Evolutionary conservation across 2,797 vertebrate genomes (phyloP), one percentile per base, ranked within the genome.

Genomic region (Siniperca scherzeri): DNA sequence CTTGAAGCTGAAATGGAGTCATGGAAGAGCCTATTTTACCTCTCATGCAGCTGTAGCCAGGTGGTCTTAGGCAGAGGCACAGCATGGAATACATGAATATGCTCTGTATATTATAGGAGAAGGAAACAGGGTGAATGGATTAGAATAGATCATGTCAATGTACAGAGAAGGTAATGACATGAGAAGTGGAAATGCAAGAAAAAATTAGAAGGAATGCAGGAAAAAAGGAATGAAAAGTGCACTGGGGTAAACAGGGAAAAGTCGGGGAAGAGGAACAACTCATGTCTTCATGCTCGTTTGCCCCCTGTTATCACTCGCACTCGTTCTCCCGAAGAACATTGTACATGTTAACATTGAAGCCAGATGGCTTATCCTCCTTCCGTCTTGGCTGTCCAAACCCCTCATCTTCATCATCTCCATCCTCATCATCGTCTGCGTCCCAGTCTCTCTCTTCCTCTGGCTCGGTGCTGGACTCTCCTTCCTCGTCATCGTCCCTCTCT

Each of bases 351-450:
- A 95, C 88, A 2, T 91, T 93, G 62, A 95, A 89, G 65, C 89
- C 91, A 9, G 92, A 36, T 1, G 91, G 71, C 62, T 82, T 89
- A 12, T 82, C 70, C 0, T 77, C 79, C 67, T 79, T 91, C 76
- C 30, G 85, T 27, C 52, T 82, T 0, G 82, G 86, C 48, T 69
- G 74, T 57, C 83, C 86, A 8, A 92, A 86, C 14, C 93, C 92
- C 14, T 95, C 95, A 14, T 96, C 96, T 81, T 96, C 96, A 57
- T 96, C 96, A 12, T 96, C 95, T 4, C 86, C 95, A 0, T 97
- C 96, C 21, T 97, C 97, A 2, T 96, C 96, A 48, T 97, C 97
- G 38, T 97, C 97, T 0, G 97, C 97, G 3, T 97, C 97, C 64
- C 95, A 85, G 83, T 97, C 95, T 46, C 96, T 90, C 60, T 97